Evolutionary conservation across 1,140 invertebrate genomes (phyloP).

Genomic region (Drosophila asahinai): DNA sequence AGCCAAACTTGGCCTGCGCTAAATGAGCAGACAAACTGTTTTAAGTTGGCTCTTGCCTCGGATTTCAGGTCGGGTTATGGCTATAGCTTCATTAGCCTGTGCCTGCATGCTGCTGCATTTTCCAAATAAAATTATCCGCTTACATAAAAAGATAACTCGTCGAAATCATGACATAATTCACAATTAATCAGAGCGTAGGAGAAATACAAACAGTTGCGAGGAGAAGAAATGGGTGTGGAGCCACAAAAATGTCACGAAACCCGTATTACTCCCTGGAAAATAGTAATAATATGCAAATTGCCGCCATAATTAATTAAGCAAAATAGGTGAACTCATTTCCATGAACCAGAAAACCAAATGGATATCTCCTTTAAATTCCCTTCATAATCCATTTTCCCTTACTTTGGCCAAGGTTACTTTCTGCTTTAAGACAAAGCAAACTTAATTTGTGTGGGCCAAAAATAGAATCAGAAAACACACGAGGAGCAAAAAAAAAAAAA

Average conservation of each 20-base stretch:
- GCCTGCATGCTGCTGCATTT: slow-evolving; percentile 51
- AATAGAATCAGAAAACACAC: slow-evolving; percentile 25
- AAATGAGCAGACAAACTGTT: slow-evolving; percentile 60
- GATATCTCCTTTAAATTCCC: neutral
- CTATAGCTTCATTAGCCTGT: too few species aligned
- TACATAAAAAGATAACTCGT: slow-evolving; percentile 28
- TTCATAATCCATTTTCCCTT: neutral
- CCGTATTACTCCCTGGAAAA: neutral
- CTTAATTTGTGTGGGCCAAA: slow-evolving; percentile 34
- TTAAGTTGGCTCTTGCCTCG: slow-evolving; percentile 2
- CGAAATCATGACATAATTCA: slow-evolving; percentile 51
- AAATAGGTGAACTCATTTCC: slow-evolving; percentile 28
- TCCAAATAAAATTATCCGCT: slow-evolving; percentile 51
- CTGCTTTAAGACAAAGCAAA: slow-evolving; percentile 29
- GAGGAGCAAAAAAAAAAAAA: neutral
- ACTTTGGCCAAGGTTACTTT: neutral
- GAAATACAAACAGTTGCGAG: neutral
- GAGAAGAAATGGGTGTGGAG: slow-evolving; percentile 17
- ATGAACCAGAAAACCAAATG: neutral
- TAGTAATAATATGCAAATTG: slow-evolving; percentile 29
- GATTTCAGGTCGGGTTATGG: too few species aligned
- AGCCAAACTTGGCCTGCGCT: slow-evolving; percentile 49
- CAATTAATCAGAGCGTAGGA: slow-evolving; percentile 35
- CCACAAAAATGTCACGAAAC: slow-evolving; percentile 26
- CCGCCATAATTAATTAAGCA: slow-evolving; percentile 21